These are phyloP conservation scores for Clostera curtula DNA, from an alignment of 2,888 invertebrate species.

Conservation along the genomic window DNA sequence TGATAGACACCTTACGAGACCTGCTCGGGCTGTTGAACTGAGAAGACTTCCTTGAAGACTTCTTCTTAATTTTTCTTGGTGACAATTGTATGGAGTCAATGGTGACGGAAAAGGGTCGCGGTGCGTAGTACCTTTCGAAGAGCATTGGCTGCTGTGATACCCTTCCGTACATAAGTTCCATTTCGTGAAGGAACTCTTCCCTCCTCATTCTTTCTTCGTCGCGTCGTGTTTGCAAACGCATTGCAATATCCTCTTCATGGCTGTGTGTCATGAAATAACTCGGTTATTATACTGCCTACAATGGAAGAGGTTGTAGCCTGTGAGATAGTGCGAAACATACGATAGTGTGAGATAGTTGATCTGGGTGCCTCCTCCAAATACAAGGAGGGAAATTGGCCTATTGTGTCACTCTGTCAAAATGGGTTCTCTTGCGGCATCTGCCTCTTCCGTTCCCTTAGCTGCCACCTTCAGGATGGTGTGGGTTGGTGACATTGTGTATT, in stretches of 20 bases:
- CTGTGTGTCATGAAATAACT: slow-evolving; percentile 29
- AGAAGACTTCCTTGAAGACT: slow-evolving; percentile 35
- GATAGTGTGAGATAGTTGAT: too few relatives aligned
- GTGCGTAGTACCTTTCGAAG: slow-evolving; percentile 81
- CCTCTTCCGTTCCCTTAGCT: too few relatives aligned
- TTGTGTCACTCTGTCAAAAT: too few relatives aligned
- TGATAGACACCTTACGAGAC: slow-evolving; percentile 54
- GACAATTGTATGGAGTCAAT: slow-evolving; percentile 48
- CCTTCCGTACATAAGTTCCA: slow-evolving; percentile 82
- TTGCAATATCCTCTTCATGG: slow-evolving; percentile 79
- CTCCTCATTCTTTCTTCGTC: slow-evolving; percentile 80
- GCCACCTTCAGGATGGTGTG: too few relatives aligned
- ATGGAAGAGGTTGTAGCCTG: too few relatives aligned
- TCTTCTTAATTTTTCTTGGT: slow-evolving; percentile 52
- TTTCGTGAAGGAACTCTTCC: slow-evolving; percentile 80
- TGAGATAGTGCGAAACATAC: too few relatives aligned
- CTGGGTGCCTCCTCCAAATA: too few relatives aligned
- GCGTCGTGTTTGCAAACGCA: slow-evolving; percentile 78
- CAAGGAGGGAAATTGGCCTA: too few relatives aligned
- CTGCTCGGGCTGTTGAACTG: slow-evolving; percentile 41
- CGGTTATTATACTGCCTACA: neutral
- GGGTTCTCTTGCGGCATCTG: too few relatives aligned
- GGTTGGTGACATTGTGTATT: too few relatives aligned
- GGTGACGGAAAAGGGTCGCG: slow-evolving; percentile 46
- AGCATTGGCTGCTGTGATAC: slow-evolving; percentile 82